Evolutionary conservation across 1,140 invertebrate species (phyloP), one percentile per base, ranked within the genome.

Genomic region (Ceratosolen fusciceps): DNA sequence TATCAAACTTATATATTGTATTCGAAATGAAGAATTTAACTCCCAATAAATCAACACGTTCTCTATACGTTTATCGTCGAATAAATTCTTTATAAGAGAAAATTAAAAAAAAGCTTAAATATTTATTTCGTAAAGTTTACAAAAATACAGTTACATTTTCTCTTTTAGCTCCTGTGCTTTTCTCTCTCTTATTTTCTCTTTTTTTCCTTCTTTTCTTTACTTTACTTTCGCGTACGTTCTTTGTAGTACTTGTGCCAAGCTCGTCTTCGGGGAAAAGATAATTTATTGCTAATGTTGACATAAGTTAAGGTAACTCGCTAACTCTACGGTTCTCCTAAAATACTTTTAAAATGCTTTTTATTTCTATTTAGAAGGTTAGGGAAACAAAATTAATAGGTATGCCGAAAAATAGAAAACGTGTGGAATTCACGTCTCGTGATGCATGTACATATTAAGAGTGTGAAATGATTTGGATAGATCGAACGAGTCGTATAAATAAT

Each of bases 211-310:
- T 29, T 37, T 16, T 52, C 49, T 14, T 67, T 47, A n/a, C 68
- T 37, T 67, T 26, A 31, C n/a, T 26, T 47, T 68, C 26, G 2
- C 7, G 34, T 26, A 16, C 29, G 54, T 76, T 76, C 62, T 65
- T 52, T 62, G 8, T 14, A 12, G 49, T 58, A 34, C 39, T 65
- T 49, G 21, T 52, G n/a, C 29, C 34, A 39, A 29, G 31, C 34
- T 75, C 39, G 21, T 74, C 37, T 21, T 75, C 19, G 9, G 49
- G 26, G 49, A 76, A 67, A 65, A 68, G 62, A 52, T 43, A 52
- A 29, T 76, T 76, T 65, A 34, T 67, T 52, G 49, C 49, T 56
- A 77, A 77, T 77, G 70, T 70, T 70, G 75, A 77, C 65, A 70
- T 47, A n/a, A 21, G 29, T 39, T 21, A 19, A 47, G 16, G 2